Percentiles rank a stretch among this genome's conserved stretches.
Conservation (phyloP, 1,140 invertebrate genomes). For the Drosophila auraria region DNA sequence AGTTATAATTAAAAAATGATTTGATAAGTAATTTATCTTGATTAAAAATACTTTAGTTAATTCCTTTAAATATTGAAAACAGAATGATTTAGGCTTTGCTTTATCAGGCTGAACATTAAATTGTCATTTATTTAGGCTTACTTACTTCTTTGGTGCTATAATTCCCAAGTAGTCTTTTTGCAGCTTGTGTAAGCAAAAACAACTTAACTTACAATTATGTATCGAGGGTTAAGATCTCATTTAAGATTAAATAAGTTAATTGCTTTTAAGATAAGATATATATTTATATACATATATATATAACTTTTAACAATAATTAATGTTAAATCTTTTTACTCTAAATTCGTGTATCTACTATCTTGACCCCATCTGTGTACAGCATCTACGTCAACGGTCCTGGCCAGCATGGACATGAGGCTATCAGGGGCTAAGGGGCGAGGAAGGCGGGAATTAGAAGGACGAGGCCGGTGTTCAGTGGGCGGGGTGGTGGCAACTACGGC, state of each 20-base stretch:
- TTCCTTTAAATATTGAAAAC: no score
- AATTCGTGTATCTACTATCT: background rate
- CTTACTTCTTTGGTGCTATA: background rate
- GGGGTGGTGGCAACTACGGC: slow-evolving; percentile 19
- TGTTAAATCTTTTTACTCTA: background rate
- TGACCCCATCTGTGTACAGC: slow-evolving; percentile 19
- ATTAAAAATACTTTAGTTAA: no score
- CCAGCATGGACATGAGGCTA: slow-evolving; percentile 49
- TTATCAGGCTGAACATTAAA: no score
- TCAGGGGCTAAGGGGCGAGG: slow-evolving; percentile 14
- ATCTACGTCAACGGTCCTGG: slow-evolving; percentile 57
- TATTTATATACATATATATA: no score
- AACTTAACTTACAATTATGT: no score
- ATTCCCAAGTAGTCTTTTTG: background rate
- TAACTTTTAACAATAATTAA: no score
- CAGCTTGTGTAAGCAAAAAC: no score
- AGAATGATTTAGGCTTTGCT: no score
- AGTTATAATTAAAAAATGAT: no score
- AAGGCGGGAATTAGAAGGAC: slow-evolving; percentile 34
- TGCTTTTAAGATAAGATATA: background rate
- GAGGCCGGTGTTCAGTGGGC: slow-evolving; percentile 42
- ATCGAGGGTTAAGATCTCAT: no score
- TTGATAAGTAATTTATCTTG: no score
- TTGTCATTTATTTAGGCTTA: no score
- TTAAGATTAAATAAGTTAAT: background rate